These are phyloP conservation scores for Periophthalmus magnuspinnatus DNA, from an alignment of 2,797 vertebrate genomes.

Conservation along the genomic window DNA sequence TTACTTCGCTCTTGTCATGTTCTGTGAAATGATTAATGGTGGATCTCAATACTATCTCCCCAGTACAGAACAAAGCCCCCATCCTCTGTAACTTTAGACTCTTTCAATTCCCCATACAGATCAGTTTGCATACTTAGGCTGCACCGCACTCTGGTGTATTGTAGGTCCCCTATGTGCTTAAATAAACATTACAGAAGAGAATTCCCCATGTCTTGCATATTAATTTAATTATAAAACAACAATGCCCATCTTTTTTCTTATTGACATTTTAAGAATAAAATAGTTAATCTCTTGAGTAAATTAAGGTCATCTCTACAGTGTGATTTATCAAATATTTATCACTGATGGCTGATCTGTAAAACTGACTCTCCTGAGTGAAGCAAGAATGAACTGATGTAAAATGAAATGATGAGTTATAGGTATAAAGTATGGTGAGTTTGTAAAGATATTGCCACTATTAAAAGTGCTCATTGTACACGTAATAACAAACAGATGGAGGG, in stretches of 20 bases:
- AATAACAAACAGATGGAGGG: conserved; percentile 19
- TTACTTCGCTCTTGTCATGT: conserved; percentile 46
- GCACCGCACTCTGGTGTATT: neutral
- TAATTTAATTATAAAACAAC: neutral
- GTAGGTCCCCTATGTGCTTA: neutral
- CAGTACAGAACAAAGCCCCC: conserved; percentile 29
- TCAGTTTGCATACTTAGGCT: conserved; percentile 16
- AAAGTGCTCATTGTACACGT: neutral
- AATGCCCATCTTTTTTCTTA: neutral
- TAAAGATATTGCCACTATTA: neutral
- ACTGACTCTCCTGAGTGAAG: too few relatives aligned
- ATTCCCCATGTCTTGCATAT: neutral
- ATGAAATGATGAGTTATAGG: too few relatives aligned
- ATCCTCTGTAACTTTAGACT: conserved; percentile 21
- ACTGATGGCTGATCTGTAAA: too few relatives aligned
- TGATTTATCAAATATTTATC: too few relatives aligned
- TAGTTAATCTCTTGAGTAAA: neutral
- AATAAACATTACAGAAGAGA: neutral
- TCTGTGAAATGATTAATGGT: conserved; percentile 63
- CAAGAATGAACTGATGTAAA: too few relatives aligned
- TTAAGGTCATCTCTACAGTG: neutral
- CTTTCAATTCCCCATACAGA: conserved; percentile 24
- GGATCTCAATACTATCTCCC: conserved; percentile 37
- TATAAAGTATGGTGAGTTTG: neutral
- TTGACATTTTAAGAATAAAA: neutral